Percentiles rank a stretch among this genome's conserved stretches.
Conservation (phyloP, 2,888 invertebrate genomes). For the Branchinecta sandiegonensis region DNA sequence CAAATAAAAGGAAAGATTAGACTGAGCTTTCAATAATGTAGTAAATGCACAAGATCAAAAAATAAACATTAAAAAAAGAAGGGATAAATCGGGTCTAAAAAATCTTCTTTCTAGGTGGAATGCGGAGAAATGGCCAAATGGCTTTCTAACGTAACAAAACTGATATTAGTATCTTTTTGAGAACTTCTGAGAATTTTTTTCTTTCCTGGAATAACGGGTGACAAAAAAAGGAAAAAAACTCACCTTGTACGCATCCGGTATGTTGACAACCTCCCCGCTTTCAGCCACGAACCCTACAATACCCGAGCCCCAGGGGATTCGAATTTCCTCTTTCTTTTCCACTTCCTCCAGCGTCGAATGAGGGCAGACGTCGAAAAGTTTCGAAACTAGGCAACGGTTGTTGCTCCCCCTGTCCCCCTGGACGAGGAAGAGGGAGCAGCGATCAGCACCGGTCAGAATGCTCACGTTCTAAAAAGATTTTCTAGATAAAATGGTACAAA, state of each 20-base stretch:
- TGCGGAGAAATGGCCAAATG: too few species aligned
- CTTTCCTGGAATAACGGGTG: too few species aligned
- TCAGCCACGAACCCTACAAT: constrained; percentile 89
- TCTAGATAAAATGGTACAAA: too few species aligned
- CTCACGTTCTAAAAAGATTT: constrained; percentile 53
- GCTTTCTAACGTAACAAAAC: too few species aligned
- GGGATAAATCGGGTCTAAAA: too few species aligned
- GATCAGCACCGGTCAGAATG: constrained; percentile 75
- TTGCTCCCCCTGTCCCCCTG: constrained; percentile 43
- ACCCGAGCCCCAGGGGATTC: constrained; percentile 86
- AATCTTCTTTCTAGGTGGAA: too few species aligned
- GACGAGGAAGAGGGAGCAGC: constrained; percentile 80
- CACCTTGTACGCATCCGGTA: constrained; percentile 81
- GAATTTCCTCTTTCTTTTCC: constrained; percentile 79
- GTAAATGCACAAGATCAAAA: too few species aligned
- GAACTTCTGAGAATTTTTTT: too few species aligned
- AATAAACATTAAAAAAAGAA: too few species aligned
- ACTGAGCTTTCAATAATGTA: too few species aligned
- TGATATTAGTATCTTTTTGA: too few species aligned
- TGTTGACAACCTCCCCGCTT: constrained; percentile 82
- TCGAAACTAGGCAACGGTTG: constrained; percentile 67
- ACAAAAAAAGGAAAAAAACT: background rate
- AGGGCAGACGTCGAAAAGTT: constrained; percentile 86
- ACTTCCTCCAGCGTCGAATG: constrained; percentile 81
- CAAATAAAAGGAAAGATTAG: too few species aligned